Evolutionary conservation across 2,888 invertebrate genomes (phyloP), one percentile per base, ranked within the genome.

Genomic region (Yponomeuta malinellus): DNA sequence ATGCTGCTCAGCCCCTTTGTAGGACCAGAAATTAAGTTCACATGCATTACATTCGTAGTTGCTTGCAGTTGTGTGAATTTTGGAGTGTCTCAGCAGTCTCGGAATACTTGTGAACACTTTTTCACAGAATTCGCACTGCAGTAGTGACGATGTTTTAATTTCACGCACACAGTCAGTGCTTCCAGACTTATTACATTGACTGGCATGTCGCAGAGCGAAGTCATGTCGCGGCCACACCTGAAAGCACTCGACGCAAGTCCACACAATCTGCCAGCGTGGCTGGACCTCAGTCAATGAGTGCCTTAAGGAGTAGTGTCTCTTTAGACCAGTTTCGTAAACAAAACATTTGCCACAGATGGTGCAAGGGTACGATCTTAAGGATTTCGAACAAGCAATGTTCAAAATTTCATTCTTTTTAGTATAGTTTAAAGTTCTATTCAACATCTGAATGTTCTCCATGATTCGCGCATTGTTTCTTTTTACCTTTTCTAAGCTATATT

Each of bases 41-140:
- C 93, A 93, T 74, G 93, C 93, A 72, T 90, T 90, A 79, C 96
- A 96, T 78, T 94, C 93, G 83, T 95, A 95, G 79, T 94, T 95
- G 79, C 93, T 93, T 75, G 93, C 92, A n/a, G 93, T 94, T 1
- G 93, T 93, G 84, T 96, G 96, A 63, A 78, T 77, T 77, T 88
- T 90, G 1, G 84, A 82, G 77, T 93, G 93, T 72, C 84, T 82
- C 65, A 92, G 74, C 43, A 93, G 74, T 78, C 88, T 83, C 12
- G 90, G 89, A 70, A 92, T 89, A 77, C 88, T 89, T 37, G 91
- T 90, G 74, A 84, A 93, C 12, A 91, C 88, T 78, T 89, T 92
- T 74, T 92, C 92, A 75, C 89, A 89, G 75, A 90, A 92, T 76
- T 92, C 92, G 75, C 92, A 92, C 80, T 91, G 90, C 72, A 92